phyloP scores from a whole-genome alignment of 2,113 vertebrate genomes.

The Lates calcarifer region DNA sequence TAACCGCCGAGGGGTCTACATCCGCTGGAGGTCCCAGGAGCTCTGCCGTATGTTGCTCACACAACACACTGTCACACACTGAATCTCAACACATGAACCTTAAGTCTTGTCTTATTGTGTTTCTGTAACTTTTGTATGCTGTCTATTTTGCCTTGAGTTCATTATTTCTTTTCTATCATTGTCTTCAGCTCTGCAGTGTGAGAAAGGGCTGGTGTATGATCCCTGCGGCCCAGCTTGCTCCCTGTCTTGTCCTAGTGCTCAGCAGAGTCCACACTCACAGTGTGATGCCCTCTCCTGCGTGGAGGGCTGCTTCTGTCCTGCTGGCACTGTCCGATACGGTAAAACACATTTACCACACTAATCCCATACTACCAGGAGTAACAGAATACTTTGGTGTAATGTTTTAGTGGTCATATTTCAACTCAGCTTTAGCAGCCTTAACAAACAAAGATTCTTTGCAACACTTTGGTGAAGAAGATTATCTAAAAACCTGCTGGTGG shows the following conservation, averaged over 20 bases:
- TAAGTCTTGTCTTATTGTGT: rapidly evolving
- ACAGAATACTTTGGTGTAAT: no score
- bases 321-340: constrained; percentile 86
- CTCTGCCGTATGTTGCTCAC: constrained; percentile 87
- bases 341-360: constrained; percentile 29
- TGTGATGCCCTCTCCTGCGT: constrained; percentile 85
- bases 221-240: constrained; percentile 89
- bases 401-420: neutral
- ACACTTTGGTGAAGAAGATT: no score
- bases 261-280: constrained; percentile 71
- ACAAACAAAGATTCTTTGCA: no score
- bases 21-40: constrained; percentile 92
- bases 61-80: neutral
- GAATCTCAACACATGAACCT: neutral
- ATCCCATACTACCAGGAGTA: neutral
- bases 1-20: constrained; percentile 80
- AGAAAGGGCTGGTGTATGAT: constrained; percentile 88
- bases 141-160: neutral
- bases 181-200: constrained; percentile 90
- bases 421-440: neutral
- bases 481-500: no score
- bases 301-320: constrained; percentile 93
- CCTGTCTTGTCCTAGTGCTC: constrained; percentile 79
- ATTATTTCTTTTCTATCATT: neutral
- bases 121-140: neutral